A percentile compares a stretch with the other conserved stretches of the same genome.
Conservation (phyloP, 1,140 invertebrate species). For the Bursaphelenchus mucronatus region DNA sequence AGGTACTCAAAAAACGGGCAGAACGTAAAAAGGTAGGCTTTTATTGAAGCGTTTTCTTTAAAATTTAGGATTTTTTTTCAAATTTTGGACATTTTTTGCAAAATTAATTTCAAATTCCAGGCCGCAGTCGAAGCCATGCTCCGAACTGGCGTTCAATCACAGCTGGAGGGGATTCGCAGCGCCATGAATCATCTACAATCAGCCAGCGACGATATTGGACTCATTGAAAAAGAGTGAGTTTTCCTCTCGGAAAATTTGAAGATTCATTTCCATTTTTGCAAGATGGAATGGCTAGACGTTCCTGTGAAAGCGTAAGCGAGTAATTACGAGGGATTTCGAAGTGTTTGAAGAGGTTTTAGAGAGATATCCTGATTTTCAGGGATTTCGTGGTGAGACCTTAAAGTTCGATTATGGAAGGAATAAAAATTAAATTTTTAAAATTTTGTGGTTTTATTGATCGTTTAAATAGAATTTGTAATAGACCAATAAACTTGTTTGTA, state of each 20-base stretch:
- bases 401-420: too few species aligned
- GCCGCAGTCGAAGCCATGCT: constrained; percentile 92
- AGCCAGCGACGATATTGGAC: constrained; percentile 75
- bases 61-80: constrained; percentile 21
- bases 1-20: constrained; percentile 73
- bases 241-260: neutral
- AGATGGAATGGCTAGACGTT: too few species aligned
- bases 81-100: neutral
- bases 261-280: too few species aligned
- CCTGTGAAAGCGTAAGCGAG: too few species aligned
- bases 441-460: too few species aligned
- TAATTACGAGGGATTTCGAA: constrained; percentile 12
- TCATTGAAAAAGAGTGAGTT: constrained; percentile 71
- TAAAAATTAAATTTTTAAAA: too few species aligned
- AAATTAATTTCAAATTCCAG: constrained; percentile 67
- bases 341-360: neutral
- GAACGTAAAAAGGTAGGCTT: constrained; percentile 65
- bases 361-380: neutral
- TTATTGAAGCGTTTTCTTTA: neutral
- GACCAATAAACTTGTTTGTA: too few species aligned
- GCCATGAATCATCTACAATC: constrained; percentile 83
- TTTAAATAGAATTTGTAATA: too few species aligned
- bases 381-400: too few species aligned
- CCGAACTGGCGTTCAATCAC: constrained; percentile 96
- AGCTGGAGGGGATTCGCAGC: constrained; percentile 87